Evolutionary conservation across 2,888 invertebrate genomes (phyloP).

Genomic region (Auanema freiburgensis): DNA sequence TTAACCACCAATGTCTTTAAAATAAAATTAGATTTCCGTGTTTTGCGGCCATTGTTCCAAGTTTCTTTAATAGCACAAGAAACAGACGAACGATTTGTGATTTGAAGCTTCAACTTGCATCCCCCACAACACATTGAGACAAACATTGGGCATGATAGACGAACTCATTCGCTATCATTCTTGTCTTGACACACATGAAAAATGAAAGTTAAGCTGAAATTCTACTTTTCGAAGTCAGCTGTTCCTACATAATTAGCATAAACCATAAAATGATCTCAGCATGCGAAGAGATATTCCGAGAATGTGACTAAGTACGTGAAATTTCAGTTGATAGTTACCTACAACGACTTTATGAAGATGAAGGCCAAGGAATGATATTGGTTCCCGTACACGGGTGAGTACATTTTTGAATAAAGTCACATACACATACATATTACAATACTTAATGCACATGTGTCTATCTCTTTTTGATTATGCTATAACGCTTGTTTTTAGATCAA

Average conservation of each 20-base stretch:
- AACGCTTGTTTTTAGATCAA: slow-evolving; percentile 29
- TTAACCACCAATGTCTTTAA: no score
- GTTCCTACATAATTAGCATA: neutral
- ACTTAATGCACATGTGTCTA: neutral
- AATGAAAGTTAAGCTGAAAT: no score
- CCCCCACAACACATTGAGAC: no score
- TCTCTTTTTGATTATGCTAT: neutral
- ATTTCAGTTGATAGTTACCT: slow-evolving; percentile 38
- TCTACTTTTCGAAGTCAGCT: no score
- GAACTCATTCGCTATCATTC: no score
- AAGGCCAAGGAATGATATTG: slow-evolving; percentile 13
- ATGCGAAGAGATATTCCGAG: neutral
- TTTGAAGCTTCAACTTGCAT: no score
- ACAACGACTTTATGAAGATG: slow-evolving; percentile 31
- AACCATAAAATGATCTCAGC: neutral
- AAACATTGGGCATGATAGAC: no score
- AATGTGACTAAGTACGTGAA: neutral
- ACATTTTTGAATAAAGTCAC: neutral
- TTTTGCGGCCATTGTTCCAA: no score
- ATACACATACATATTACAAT: neutral
- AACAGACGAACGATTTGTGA: no score
- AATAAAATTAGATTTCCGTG: no score
- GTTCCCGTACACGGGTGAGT: slow-evolving; percentile 34
- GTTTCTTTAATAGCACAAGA: no score
- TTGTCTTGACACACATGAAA: no score